These are phyloP conservation scores for Thripadectes ignobilis DNA, from an alignment of 2,797 vertebrate species.

Conservation along the genomic window DNA sequence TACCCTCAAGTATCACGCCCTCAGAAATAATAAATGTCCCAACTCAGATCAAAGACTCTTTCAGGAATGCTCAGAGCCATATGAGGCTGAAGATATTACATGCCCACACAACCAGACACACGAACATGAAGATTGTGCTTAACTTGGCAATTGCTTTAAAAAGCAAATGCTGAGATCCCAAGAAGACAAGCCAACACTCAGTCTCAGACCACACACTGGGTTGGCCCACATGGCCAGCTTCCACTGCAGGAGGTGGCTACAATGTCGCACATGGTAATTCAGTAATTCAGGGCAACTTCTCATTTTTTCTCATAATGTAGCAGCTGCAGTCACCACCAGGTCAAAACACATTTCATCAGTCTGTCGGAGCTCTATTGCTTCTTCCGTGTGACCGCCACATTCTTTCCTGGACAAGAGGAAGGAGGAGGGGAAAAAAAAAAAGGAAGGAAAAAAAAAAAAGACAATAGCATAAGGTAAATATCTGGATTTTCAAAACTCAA, in stretches of 20 bases:
- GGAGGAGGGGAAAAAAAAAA: neutral
- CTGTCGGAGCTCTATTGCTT: neutral
- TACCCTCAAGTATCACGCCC: neutral
- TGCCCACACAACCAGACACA: neutral
- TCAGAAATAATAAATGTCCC: neutral
- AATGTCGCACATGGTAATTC: neutral
- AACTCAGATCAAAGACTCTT: slow-evolving; percentile 7
- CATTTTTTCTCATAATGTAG: neutral
- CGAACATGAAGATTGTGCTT: neutral
- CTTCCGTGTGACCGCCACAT: neutral
- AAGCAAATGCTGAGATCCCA: neutral
- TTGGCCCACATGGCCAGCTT: neutral
- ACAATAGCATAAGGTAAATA: neutral
- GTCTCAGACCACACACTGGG: neutral
- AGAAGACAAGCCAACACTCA: neutral
- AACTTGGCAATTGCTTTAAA: neutral
- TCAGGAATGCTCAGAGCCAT: neutral
- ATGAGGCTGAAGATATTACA: neutral
- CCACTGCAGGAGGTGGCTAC: neutral
- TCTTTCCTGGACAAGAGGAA: neutral
- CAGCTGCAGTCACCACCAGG: neutral
- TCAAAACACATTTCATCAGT: neutral
- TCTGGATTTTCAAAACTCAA: neutral
- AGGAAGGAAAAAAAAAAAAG: neutral
- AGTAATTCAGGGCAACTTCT: neutral